phyloP scores from a whole-genome alignment of 2,888 invertebrate species.

The Tiphia femorata region DNA sequence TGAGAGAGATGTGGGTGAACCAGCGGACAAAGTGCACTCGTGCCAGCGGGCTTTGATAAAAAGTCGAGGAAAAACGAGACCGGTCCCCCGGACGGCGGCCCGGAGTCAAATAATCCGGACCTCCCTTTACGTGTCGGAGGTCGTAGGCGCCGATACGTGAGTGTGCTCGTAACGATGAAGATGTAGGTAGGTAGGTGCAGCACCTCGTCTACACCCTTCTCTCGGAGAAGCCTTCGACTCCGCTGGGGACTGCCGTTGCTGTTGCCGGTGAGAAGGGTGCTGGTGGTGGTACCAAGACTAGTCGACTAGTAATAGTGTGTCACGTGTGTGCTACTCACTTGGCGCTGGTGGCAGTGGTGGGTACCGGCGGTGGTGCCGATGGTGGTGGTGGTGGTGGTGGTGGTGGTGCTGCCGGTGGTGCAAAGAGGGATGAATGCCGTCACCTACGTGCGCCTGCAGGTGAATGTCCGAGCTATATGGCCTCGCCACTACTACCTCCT shows the following conservation, averaged over 20 bases:
- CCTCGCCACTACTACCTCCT: not conserved
- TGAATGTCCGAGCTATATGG: not conserved
- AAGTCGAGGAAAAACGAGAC: constrained; percentile 2
- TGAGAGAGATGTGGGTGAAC: constrained; percentile 3
- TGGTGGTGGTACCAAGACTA: too few species aligned
- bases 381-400: too few species aligned
- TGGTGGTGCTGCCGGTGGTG: too few species aligned
- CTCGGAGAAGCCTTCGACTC: too few species aligned
- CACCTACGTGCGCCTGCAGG: constrained; percentile 1
- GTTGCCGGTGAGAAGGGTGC: too few species aligned
- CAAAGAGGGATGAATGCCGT: constrained; percentile 11
- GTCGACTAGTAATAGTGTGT: too few species aligned
- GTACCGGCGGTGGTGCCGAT: too few species aligned
- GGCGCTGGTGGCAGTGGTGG: too few species aligned
- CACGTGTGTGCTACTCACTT: too few species aligned
- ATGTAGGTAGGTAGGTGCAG: not conserved
- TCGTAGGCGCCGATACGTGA: not conserved
- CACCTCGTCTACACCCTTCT: not conserved
- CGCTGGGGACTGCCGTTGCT: too few species aligned
- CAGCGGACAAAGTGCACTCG: constrained; percentile 12
- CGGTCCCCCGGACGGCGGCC: not conserved
- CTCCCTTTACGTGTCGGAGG: not conserved
- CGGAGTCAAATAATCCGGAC: not conserved
- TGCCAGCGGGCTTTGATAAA: constrained; percentile 7
- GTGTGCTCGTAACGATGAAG: not conserved